Evolutionary conservation across 1,140 invertebrate species (phyloP).

Genomic region (Onthophagus taurus): DNA sequence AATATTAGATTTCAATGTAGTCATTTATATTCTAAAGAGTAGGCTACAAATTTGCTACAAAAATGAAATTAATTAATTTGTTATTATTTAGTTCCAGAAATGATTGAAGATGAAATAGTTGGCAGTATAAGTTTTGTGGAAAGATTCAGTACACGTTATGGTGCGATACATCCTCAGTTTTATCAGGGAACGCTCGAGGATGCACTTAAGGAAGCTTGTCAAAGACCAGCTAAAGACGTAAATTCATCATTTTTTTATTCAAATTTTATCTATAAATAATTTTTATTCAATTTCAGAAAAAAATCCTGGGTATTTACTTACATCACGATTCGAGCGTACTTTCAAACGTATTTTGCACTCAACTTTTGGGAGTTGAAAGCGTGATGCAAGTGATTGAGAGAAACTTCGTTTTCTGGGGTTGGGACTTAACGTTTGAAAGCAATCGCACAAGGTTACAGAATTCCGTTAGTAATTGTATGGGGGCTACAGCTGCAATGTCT

Average conservation of each 20-base stretch:
- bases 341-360: constrained; percentile 93
- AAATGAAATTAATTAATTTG: no score
- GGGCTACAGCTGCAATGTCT: constrained; percentile 56
- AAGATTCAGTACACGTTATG: constrained; percentile 74
- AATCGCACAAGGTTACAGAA: constrained; percentile 67
- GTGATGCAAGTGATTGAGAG: constrained; percentile 75
- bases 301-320: constrained; percentile 84
- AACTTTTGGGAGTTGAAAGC: constrained; percentile 81
- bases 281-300: constrained; percentile 59
- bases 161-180: constrained; percentile 76
- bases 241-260: constrained; percentile 23
- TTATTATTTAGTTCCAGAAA: constrained; percentile 70
- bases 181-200: constrained; percentile 84
- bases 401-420: constrained; percentile 90
- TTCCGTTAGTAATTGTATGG: constrained; percentile 57
- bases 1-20: no score
- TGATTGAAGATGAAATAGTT: constrained; percentile 73
- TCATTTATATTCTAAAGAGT: no score
- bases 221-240: constrained; percentile 81
- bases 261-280: not conserved
- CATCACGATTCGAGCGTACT: constrained; percentile 90
- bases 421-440: constrained; percentile 83
- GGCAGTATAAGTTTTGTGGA: constrained; percentile 79
- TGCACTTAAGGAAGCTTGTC: constrained; percentile 79
- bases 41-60: no score